Conservation (phyloP, 2,888 invertebrate species). For the Drosophila ustulata region DNA sequence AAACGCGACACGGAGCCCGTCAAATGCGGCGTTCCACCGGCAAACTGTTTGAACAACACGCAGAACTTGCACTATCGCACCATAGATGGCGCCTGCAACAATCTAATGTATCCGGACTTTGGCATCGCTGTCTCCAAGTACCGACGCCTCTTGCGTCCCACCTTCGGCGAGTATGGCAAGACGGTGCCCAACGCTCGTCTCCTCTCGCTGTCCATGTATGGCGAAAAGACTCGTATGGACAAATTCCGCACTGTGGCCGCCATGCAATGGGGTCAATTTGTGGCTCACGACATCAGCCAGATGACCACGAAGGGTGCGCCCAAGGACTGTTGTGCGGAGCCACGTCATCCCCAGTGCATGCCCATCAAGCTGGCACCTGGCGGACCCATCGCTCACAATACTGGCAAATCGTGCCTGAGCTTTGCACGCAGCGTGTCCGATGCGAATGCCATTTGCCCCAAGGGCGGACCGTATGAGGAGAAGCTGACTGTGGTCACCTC, state of each 20-base stretch:
- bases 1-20: constrained; percentile 27
- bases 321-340: constrained; percentile 72
- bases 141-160: constrained; percentile 69
- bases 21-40: constrained; percentile 70
- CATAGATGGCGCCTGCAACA: constrained; percentile 80
- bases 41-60: constrained; percentile 67
- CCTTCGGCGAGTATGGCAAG: constrained; percentile 56
- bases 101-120: constrained; percentile 68
- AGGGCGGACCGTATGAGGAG: constrained; percentile 86
- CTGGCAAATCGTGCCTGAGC: constrained; percentile 87
- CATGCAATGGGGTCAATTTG: constrained; percentile 80
- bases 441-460: constrained; percentile 87
- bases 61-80: constrained; percentile 72
- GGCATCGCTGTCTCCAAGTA: constrained; percentile 68
- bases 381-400: constrained; percentile 86
- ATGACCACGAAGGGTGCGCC: constrained; percentile 58
- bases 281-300: constrained; percentile 76
- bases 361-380: constrained; percentile 86
- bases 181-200: constrained; percentile 75
- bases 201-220: constrained; percentile 74
- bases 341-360: constrained; percentile 77
- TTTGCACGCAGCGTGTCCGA: constrained; percentile 89
- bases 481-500: constrained; percentile 86
- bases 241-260: constrained; percentile 72
- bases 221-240: constrained; percentile 70